Evolutionary conservation across 2,797 vertebrate species (phyloP).

Genomic region (Paguma larvata): DNA sequence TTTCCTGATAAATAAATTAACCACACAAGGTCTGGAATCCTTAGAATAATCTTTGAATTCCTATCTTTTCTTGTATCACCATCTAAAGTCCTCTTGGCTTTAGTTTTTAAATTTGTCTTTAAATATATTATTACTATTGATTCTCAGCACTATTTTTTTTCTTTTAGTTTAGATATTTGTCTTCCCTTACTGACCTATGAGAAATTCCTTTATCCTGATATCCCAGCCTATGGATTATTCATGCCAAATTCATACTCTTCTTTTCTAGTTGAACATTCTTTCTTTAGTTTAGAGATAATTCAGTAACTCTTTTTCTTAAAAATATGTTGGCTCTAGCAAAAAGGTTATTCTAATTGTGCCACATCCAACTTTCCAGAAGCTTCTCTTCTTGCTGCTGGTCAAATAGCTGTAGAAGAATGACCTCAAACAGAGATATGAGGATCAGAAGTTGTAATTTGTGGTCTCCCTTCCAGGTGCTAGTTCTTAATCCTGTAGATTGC

Average conservation of each 20-base stretch:
- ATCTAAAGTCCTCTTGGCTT: background rate
- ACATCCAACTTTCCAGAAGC: background rate
- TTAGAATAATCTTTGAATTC: background rate
- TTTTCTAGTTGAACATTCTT: background rate
- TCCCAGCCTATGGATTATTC: background rate
- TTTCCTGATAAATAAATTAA: background rate
- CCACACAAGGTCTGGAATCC: background rate
- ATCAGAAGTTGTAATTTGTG: background rate
- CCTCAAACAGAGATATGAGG: background rate
- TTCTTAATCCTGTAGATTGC: background rate
- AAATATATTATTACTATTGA: background rate
- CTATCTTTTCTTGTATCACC: background rate
- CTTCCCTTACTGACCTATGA: background rate
- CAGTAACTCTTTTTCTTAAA: background rate
- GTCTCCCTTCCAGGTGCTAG: fast-evolving
- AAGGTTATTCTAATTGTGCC: background rate
- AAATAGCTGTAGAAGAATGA: background rate
- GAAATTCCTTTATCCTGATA: background rate
- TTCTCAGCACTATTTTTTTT: background rate
- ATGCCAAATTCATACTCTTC: background rate
- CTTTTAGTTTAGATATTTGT: background rate
- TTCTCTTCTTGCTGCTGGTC: background rate
- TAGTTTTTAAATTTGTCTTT: background rate
- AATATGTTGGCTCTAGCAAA: background rate
- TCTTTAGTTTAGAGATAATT: background rate